Percentiles rank a stretch among this genome's conserved stretches.
Evolutionary conservation across 1,140 invertebrate species (phyloP).

Genomic region (Bombus picipes): DNA sequence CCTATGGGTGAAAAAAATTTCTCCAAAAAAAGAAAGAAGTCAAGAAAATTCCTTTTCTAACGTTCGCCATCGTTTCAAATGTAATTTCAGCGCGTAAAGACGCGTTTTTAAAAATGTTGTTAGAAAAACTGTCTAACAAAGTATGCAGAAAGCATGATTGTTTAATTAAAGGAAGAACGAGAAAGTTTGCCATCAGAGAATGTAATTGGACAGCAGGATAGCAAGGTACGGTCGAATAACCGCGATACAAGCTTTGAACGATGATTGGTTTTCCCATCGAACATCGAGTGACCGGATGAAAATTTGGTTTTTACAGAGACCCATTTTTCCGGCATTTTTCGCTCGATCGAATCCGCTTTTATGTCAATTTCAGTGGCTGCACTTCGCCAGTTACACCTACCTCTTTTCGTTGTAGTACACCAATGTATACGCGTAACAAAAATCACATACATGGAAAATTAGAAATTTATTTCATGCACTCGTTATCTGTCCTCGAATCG

Average conservation of each 20-base stretch:
- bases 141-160: neutral
- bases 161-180: neutral
- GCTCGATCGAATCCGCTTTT: conserved; percentile 44
- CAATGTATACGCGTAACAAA: neutral
- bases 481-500: conserved; percentile 31
- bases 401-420: neutral
- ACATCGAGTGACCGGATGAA: conserved; percentile 19
- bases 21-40: neutral
- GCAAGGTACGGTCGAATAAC: neutral
- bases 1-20: neutral
- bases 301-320: conserved; percentile 20
- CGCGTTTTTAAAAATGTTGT: neutral
- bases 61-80: neutral
- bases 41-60: neutral
- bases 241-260: conserved; percentile 4
- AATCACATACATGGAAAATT: conserved; percentile 21
- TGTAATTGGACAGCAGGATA: conserved; percentile 13
- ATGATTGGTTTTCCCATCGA: conserved; percentile 38
- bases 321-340: conserved; percentile 36
- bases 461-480: conserved; percentile 46
- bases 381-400: conserved; percentile 10
- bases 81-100: neutral
- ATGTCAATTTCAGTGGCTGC: conserved; percentile 29
- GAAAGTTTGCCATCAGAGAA: neutral
- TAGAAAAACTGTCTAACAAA: neutral